These are phyloP conservation scores for Lycocorax pyrrhopterus DNA, from an alignment of 2,113 vertebrate species.

Conservation along the genomic window DNA sequence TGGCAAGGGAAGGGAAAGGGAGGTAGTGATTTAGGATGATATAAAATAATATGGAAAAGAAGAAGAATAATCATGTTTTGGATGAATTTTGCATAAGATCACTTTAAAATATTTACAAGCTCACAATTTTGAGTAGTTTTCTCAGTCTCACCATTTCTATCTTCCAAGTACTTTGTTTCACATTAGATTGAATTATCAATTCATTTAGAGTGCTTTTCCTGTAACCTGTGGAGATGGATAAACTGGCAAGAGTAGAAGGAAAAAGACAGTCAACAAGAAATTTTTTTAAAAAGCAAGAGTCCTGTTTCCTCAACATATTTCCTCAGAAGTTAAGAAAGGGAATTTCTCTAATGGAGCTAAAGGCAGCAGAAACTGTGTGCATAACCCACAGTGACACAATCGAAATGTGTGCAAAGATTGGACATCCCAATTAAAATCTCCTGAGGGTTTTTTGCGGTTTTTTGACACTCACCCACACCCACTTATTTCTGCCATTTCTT, in stretches of 20 bases:
- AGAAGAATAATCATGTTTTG: not conserved
- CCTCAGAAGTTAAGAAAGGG: not conserved
- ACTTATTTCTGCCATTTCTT: not conserved
- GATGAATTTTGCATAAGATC: not conserved
- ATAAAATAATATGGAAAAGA: not conserved
- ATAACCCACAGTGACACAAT: not conserved
- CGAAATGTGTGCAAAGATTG: not conserved
- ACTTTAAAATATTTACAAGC: constrained; percentile 7
- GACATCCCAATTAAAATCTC: not conserved
- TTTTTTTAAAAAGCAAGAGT: fast-evolving
- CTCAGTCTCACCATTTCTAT: not conserved
- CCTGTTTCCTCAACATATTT: not conserved
- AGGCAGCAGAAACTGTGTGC: not conserved
- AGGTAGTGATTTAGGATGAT: not conserved
- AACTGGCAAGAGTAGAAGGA: not conserved
- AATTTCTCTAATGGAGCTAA: not conserved
- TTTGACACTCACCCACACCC: not conserved
- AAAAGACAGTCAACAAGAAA: not conserved
- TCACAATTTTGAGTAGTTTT: not conserved
- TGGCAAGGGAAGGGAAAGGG: not conserved
- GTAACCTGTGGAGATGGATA: not conserved
- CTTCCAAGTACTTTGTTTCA: not conserved
- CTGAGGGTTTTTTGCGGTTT: not conserved
- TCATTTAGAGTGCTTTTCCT: not conserved
- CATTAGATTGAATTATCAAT: not conserved